phyloP scores from a whole-genome alignment of 2,888 invertebrate species.

The Phlogophora meticulosa region DNA sequence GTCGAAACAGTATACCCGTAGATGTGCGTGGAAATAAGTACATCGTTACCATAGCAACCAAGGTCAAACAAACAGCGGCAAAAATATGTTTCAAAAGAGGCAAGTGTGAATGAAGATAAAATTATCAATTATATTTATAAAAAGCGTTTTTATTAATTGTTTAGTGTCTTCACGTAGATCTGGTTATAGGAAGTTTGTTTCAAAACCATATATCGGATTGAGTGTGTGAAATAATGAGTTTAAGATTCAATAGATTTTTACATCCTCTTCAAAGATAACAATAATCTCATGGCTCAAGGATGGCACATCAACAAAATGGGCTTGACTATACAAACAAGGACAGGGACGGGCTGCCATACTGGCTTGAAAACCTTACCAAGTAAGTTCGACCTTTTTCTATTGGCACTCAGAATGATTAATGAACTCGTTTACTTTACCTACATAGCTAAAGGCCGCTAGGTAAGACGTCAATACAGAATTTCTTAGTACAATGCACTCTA shows the following conservation, averaged over 20 bases:
- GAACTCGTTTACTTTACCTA: conserved; percentile 54
- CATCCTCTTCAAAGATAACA: conserved; percentile 58
- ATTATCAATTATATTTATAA: conserved; percentile 65
- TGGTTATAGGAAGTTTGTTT: conserved; percentile 28
- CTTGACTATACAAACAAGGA: conserved; percentile 78
- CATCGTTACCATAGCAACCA: conserved; percentile 81
- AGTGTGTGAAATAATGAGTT: conserved; percentile 55
- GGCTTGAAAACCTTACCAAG: conserved; percentile 88
- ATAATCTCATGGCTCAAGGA: conserved; percentile 83
- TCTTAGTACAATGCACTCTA: conserved; percentile 68
- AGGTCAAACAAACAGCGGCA: conserved; percentile 90
- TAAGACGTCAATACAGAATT: conserved; percentile 69
- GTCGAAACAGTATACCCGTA: conserved; percentile 5
- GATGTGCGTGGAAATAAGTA: conserved; percentile 2
- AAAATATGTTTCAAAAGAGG: conserved; percentile 87
- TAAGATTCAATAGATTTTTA: conserved; percentile 49
- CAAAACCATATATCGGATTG: conserved; percentile 20
- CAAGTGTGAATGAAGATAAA: conserved; percentile 79
- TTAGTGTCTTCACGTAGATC: conserved; percentile 33
- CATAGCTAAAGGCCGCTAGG: conserved; percentile 34
- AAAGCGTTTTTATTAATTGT: conserved; percentile 46
- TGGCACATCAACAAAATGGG: conserved; percentile 84
- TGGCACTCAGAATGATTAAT: conserved; percentile 73
- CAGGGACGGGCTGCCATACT: conserved; percentile 78
- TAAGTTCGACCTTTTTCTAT: conserved; percentile 68